Evolutionary conservation across 2,797 vertebrate species (phyloP).

Genomic region (Pogoniulus pusillus): DNA sequence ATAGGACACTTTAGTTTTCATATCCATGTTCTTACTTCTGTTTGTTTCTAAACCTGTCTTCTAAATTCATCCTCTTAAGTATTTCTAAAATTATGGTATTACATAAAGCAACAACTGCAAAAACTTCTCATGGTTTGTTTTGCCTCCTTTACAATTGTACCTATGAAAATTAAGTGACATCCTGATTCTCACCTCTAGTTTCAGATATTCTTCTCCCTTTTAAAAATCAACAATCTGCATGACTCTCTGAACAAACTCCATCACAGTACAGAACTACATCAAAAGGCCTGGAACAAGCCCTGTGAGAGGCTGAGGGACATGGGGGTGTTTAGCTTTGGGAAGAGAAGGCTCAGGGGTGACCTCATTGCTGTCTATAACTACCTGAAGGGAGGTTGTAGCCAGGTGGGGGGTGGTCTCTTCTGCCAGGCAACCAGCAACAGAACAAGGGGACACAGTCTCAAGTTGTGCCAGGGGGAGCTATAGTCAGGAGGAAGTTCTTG

Average conservation of each 20-base stretch:
- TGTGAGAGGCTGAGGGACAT: no score
- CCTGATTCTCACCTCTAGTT: neutral
- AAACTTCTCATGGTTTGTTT: neutral
- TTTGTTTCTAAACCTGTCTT: neutral
- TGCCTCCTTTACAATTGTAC: neutral
- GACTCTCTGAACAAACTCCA: neutral
- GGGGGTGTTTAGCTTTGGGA: no score
- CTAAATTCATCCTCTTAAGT: neutral
- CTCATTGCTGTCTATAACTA: no score
- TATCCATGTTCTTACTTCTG: neutral
- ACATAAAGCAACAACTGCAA: neutral
- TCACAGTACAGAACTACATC: neutral
- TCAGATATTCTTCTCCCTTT: neutral
- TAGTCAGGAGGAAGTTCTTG: no score
- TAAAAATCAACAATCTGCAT: neutral
- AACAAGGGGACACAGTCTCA: no score
- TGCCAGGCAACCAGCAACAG: no score
- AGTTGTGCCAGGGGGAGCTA: no score
- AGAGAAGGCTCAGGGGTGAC: no score
- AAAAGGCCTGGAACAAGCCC: no score
- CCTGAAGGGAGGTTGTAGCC: no score
- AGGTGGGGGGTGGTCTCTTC: no score
- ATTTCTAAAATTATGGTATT: neutral
- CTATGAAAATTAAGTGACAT: neutral
- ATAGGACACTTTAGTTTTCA: neutral